Conservation (phyloP, 2,888 invertebrate genomes). For the Megaustenia siamemsis region DNA sequence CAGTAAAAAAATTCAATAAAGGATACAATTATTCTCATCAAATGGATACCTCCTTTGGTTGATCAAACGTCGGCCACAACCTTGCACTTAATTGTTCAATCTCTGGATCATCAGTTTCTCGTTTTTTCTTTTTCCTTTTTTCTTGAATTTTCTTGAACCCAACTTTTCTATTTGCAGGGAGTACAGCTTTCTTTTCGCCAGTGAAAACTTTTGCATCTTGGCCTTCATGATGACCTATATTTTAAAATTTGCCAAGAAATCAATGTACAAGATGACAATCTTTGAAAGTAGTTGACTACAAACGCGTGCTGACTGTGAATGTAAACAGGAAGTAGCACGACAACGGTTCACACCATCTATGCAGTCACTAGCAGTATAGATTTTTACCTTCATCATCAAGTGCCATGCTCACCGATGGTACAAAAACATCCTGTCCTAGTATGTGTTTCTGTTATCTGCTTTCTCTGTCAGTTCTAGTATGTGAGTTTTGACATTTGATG, state of each 20-base stretch:
- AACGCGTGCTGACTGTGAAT: not conserved
- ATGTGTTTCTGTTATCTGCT: too few relatives aligned
- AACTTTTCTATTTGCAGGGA: not conserved
- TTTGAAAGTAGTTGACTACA: not conserved
- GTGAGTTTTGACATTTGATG: too few relatives aligned
- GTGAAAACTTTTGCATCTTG: slow-evolving; percentile 49
- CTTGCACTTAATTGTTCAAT: slow-evolving; percentile 36
- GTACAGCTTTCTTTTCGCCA: slow-evolving; percentile 22
- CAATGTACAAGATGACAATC: not conserved
- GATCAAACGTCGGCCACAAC: slow-evolving; percentile 46
- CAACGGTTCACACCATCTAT: not conserved
- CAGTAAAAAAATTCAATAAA: too few relatives aligned
- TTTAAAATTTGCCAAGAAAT: not conserved
- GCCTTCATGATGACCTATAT: slow-evolving; percentile 31
- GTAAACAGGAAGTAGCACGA: slow-evolving; percentile 10
- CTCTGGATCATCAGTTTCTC: slow-evolving; percentile 41
- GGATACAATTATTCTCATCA: too few relatives aligned
- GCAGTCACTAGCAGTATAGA: slow-evolving; percentile 11
- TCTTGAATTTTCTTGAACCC: slow-evolving; percentile 44
- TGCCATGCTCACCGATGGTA: too few relatives aligned
- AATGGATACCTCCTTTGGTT: slow-evolving; percentile 48
- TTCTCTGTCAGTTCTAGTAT: too few relatives aligned
- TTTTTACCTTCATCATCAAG: too few relatives aligned
- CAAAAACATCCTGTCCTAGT: too few relatives aligned
- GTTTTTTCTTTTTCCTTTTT: slow-evolving; percentile 46